phyloP scores from a whole-genome alignment of 2,113 vertebrate genomes.

The Hypanus sabinus region DNA sequence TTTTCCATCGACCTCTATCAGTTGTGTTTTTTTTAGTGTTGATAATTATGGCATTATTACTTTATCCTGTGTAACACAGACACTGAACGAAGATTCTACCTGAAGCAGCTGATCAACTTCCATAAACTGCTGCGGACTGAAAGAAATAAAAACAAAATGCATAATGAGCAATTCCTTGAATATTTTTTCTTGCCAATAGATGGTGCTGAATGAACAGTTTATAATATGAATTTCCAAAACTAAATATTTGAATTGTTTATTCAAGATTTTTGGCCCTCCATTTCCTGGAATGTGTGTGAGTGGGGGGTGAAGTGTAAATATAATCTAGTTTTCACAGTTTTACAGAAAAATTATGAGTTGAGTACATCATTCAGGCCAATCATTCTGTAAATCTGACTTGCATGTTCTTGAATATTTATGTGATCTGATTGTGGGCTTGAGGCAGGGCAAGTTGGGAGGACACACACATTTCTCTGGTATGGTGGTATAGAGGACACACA shows the following conservation, averaged over 20 bases:
- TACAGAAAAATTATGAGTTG: background rate
- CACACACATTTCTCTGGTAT: too few relatives aligned
- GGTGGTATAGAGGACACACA: too few relatives aligned
- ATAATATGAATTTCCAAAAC: background rate
- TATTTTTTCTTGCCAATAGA: background rate
- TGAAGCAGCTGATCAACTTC: background rate
- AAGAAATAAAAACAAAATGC: background rate
- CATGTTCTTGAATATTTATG: background rate
- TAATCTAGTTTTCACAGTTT: background rate
- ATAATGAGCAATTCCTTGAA: background rate
- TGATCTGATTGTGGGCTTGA: too few relatives aligned
- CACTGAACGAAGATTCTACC: background rate
- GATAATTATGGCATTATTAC: background rate
- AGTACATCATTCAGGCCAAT: background rate
- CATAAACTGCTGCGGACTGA: background rate
- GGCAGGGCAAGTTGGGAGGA: too few relatives aligned
- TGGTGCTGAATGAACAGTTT: constrained; percentile 6
- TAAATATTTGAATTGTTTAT: background rate
- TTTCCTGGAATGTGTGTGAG: too few relatives aligned
- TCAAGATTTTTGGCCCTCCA: background rate
- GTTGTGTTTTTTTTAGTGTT: background rate
- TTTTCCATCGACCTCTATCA: background rate
- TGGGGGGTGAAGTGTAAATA: background rate
- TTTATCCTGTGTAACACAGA: background rate
- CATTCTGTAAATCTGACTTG: background rate